phyloP scores from a whole-genome alignment of 2,113 vertebrate genomes.

The Oenanthe oenanthe region DNA sequence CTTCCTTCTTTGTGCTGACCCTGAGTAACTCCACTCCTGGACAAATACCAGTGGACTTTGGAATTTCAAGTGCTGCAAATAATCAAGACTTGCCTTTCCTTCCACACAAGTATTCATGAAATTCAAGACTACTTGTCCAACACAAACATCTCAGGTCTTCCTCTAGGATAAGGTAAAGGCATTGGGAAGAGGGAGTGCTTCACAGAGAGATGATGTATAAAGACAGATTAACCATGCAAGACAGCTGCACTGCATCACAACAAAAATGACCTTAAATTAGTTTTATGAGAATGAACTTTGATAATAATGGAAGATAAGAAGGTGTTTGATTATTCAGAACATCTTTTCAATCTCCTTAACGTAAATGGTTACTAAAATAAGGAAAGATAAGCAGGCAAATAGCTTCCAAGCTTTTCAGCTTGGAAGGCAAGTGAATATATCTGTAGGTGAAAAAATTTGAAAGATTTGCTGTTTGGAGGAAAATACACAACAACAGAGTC shows the following conservation, averaged over 20 bases:
- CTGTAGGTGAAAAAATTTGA: background rate
- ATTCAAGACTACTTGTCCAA: slow-evolving; percentile 8
- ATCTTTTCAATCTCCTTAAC: background rate
- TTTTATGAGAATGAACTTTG: slow-evolving; percentile 21
- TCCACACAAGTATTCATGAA: background rate
- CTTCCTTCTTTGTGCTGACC: slow-evolving; percentile 11
- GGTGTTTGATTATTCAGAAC: background rate
- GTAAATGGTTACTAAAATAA: background rate
- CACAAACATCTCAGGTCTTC: slow-evolving; percentile 14
- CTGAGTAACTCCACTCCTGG: slow-evolving; percentile 8
- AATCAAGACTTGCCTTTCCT: slow-evolving; percentile 14
- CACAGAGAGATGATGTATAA: background rate
- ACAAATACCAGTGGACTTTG: slow-evolving; percentile 17
- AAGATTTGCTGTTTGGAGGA: background rate
- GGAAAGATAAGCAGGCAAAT: background rate
- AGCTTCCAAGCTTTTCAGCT: background rate
- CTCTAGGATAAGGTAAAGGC: background rate
- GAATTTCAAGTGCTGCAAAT: background rate
- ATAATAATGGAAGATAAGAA: background rate
- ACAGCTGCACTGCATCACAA: background rate
- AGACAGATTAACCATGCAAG: background rate
- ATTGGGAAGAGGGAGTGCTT: background rate
- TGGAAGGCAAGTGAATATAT: background rate
- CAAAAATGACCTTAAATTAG: background rate
- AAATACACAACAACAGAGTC: background rate